Evolutionary conservation across 2,113 vertebrate species (phyloP), one percentile per base, ranked within the genome.

Genomic region (Conger conger): DNA sequence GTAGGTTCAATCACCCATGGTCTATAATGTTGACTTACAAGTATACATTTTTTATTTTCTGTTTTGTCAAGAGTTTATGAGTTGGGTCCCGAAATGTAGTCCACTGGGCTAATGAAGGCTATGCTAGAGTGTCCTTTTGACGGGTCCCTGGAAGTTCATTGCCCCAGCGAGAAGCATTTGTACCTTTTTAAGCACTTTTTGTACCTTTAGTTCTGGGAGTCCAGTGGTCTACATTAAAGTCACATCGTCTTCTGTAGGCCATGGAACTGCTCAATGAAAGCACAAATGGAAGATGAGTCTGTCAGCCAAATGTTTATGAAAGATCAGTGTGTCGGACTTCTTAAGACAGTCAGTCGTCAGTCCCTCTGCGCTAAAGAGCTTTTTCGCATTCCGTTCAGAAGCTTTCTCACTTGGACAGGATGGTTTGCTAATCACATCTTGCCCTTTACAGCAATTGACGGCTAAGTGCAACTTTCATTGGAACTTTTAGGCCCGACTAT

Each of bases 391-490:
- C 57, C 4, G 3, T 4, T 63, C 18, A 63, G 23, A 63, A 63
- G 57, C 4, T 63, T 63, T 63, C 57, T 63, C 57, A 27, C 57
- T 63, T 27, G 23, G 57, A 63, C 18, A 9, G 23, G 57, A 9
- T 33, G n/a, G 5, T 33, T 68, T 73, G 68, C 68, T 33, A 33
- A 27, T 73, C 68, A 73, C 68, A 73, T 73, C 68, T 27, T 73
- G 68, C 68, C 68, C 68, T 73, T 73, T 73, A 33, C 68, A 73
- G 68, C 33, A 73, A 73, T 73, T 73, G 33, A 17, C 68, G 11
- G n/a, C 27, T 73, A 15, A 73, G n/a, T 73, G 68, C n/a, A 73
- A 73, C 68, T 73, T 73, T 73, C 68, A 73, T 73, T 73, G 68
- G 68, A 73, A 73, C 30, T 33, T 7, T 33, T 33, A n/a, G n/a